phyloP scores from a whole-genome alignment of 2,797 vertebrate species.

The Pipistrellus nathusii region DNA sequence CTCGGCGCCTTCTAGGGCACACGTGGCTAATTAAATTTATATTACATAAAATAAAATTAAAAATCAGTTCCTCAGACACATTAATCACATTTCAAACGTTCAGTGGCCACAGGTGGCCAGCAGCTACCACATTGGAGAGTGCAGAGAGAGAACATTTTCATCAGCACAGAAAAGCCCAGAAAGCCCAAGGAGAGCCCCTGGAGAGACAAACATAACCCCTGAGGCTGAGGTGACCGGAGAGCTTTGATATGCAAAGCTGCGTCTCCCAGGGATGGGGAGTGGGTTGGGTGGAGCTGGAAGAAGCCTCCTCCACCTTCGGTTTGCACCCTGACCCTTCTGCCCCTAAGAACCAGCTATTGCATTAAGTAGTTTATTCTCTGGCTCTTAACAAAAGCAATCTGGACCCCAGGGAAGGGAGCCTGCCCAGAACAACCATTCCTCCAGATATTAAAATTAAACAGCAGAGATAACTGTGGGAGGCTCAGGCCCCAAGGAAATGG shows the following conservation, averaged over 20 bases:
- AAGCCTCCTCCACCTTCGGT: too few relatives aligned
- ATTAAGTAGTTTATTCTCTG: conserved; percentile 21
- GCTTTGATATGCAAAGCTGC: background rate
- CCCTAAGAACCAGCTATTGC: background rate
- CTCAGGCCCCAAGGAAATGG: background rate
- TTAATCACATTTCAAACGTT: background rate
- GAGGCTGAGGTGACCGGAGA: background rate
- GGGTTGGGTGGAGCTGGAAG: background rate
- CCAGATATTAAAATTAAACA: conserved; percentile 43
- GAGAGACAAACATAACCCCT: background rate
- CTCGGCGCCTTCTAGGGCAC: background rate
- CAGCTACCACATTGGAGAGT: background rate
- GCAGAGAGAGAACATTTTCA: background rate
- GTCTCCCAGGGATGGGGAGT: background rate
- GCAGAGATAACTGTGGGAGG: conserved; percentile 5
- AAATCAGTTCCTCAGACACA: background rate
- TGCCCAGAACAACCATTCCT: background rate
- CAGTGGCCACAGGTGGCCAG: background rate
- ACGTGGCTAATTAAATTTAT: background rate
- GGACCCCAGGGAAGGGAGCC: background rate
- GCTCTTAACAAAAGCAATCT: conserved; percentile 55
- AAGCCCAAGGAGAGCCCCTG: background rate
- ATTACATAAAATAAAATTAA: conserved; percentile 10
- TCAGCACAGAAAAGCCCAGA: background rate
- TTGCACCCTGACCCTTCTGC: background rate